Evolutionary conservation across 2,888 invertebrate genomes (phyloP).

Genomic region (Sussaba pulchella): DNA sequence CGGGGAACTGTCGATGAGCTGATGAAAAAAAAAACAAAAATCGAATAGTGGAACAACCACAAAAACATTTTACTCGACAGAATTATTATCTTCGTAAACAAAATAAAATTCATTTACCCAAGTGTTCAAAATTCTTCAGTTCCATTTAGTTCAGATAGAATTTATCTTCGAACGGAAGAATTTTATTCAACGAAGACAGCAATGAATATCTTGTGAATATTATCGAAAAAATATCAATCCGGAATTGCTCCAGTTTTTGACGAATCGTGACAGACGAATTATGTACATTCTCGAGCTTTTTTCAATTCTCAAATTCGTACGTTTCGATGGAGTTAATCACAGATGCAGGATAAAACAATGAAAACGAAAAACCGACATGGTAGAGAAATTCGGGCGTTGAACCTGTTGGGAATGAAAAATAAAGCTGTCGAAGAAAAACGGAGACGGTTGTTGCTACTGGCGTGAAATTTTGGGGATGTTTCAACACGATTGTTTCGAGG

Average conservation of each 20-base stretch:
- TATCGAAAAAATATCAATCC: background rate
- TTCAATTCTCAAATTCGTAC: no score
- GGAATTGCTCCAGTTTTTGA: background rate
- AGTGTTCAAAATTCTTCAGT: no score
- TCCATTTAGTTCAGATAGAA: no score
- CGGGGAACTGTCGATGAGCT: background rate
- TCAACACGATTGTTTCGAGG: no score
- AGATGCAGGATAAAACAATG: background rate
- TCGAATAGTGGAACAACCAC: no score
- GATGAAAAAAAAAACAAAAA: background rate
- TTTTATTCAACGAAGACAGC: no score
- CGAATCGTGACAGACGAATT: slow-evolving; percentile 9
- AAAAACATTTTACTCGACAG: no score
- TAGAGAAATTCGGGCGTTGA: no score
- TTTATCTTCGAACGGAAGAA: no score
- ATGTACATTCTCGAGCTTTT: background rate
- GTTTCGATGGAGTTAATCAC: background rate
- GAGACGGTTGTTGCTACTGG: slow-evolving; percentile 10
- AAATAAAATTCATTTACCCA: no score
- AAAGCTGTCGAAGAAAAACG: background rate
- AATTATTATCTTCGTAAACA: no score
- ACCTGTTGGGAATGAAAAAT: background rate
- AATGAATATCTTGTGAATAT: background rate
- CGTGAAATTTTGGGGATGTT: slow-evolving; percentile 50
- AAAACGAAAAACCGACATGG: no score